phyloP scores from a whole-genome alignment of 2,113 vertebrate genomes.

The Rhea pennata region DNA sequence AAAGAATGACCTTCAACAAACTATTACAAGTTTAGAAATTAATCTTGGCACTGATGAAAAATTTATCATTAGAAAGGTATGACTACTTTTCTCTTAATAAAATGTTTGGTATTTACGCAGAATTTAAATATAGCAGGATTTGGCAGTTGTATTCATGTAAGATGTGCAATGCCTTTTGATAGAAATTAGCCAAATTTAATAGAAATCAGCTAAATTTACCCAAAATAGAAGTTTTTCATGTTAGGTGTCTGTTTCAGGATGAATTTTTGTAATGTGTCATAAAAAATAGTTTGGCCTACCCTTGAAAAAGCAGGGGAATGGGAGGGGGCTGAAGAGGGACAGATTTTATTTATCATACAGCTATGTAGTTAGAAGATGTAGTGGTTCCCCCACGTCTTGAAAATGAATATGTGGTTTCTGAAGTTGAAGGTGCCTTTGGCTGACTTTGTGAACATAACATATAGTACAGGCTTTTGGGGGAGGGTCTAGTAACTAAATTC shows the following conservation, averaged over 20 bases:
- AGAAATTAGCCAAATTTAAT: not conserved
- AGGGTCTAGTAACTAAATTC: not conserved
- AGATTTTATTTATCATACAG: not conserved
- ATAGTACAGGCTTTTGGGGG: no score
- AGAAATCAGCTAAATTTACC: not conserved
- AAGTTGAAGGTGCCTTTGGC: not conserved
- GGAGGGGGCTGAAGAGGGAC: no score
- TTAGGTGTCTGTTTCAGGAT: not conserved
- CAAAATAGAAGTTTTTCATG: not conserved
- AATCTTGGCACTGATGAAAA: conserved; percentile 78
- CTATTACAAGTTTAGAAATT: conserved; percentile 70
- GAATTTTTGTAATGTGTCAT: not conserved
- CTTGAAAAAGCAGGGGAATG: no score
- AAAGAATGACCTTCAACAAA: conserved; percentile 66
- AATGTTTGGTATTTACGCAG: not conserved
- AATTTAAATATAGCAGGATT: not conserved
- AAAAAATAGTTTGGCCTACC: not conserved
- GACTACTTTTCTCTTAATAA: not conserved
- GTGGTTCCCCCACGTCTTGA: not conserved
- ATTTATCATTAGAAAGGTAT: conserved; percentile 77
- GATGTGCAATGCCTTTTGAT: not conserved
- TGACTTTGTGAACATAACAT: not conserved
- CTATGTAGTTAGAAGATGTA: not conserved
- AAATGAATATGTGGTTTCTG: not conserved
- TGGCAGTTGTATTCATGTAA: not conserved